Base-by-base conservation (phyloP, 2,888 invertebrate genomes). In the Eledona agricola region DNA sequence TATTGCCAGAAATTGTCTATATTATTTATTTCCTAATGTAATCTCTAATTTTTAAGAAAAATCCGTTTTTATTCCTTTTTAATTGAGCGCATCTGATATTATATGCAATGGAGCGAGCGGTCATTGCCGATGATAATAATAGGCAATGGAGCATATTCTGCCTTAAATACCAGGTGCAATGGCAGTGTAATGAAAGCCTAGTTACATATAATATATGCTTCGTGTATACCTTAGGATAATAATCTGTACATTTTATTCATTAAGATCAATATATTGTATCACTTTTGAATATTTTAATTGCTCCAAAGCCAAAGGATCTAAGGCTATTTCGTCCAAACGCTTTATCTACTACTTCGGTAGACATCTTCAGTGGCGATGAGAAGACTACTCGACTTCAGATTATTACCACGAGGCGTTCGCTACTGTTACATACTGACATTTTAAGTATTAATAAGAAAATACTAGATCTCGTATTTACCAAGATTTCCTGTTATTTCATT, bases 161-260 rank as follows among this genome's bases (percentile, higher is more conserved):
- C 59, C 59, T 57, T 57, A 55, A 23, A 54, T 55, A 46, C 51
- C 55, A 49, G 26, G 47, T 57, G 55, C 51, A 57, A 37, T 51
- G 59, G 59, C 59, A 59, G 59, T 55, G 54, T 59, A 57, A 54
- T 49, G 40, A 55, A 37, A 55, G 57, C 59, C 59, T 57, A 55
- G 54, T 56, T 55, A 60, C 55, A 60, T 51, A 51, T 55, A 52
- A 42, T 50, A 55, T 54, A 55, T 57, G 59, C 59, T 60, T 60
- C 60, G 55, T 60, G 56, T 57, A 57, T 58, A 60, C 56, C 51
- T 54, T 59, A 58, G 53, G 53, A 51, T 54, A 58, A 58, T 55
- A 53, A 57, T 51, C 38, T 60, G 60, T 60, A 60, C 58, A 60
- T 58, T 60, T 51, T 49, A 51, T 46, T 55, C 54, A 54, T 45